Percentiles rank a stretch among this genome's conserved stretches.
phyloP scores from a whole-genome alignment of 2,797 vertebrate species.

The Girardinus metallicus region DNA sequence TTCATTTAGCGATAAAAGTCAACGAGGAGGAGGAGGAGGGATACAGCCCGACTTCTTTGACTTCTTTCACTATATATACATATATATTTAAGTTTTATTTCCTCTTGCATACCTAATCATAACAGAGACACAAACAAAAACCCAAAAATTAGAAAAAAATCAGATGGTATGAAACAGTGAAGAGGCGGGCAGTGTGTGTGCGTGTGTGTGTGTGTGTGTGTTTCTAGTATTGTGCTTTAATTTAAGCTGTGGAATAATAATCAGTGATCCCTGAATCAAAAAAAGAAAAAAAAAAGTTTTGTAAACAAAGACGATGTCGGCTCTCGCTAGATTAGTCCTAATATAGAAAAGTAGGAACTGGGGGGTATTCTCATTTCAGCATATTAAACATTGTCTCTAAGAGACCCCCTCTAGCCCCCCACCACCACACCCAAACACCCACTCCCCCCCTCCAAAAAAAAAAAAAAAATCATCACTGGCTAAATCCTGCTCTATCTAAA shows the following conservation, averaged over 20 bases:
- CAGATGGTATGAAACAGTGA: slow-evolving; percentile 39
- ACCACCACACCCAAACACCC: not conserved
- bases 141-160: not conserved
- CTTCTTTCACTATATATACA: slow-evolving; percentile 28
- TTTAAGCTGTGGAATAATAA: slow-evolving; percentile 74
- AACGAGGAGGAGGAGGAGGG: slow-evolving; percentile 59
- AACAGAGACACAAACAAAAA: slow-evolving; percentile 64
- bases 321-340: slow-evolving; percentile 44
- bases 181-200: slow-evolving; percentile 17
- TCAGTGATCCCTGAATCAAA: slow-evolving; percentile 59
- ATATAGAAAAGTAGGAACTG: slow-evolving; percentile 15
- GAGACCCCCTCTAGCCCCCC: slow-evolving; percentile 38
- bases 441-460: not conserved
- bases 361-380: slow-evolving; percentile 75
- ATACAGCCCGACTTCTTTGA: slow-evolving; percentile 54
- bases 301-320: slow-evolving; percentile 10
- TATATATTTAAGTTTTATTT: slow-evolving; percentile 3
- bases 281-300: slow-evolving; percentile 27
- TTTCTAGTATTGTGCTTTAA: slow-evolving; percentile 78
- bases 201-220: slow-evolving; percentile 52
- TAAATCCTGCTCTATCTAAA: slow-evolving; percentile 93
- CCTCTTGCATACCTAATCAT: slow-evolving; percentile 64
- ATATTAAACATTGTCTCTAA: slow-evolving; percentile 82
- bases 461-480: slow-evolving; percentile 80
- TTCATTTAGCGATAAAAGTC: slow-evolving; percentile 89